Base-by-base conservation (phyloP, 92 coral and sea anemone species). In the Chrysogorgia sp. region DNA sequence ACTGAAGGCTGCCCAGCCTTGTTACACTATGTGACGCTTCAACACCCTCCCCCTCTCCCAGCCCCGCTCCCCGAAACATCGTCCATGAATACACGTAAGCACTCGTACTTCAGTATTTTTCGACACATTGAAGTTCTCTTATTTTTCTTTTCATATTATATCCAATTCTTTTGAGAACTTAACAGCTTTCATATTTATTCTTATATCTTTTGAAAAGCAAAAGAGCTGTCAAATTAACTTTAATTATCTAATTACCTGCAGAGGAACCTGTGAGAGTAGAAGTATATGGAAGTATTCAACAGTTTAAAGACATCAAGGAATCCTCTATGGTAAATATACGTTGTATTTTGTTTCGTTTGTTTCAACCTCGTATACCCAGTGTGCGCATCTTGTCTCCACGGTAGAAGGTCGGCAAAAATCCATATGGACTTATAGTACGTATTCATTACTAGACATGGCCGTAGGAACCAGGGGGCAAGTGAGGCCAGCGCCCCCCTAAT, bases 241-340 rank as follows among this genome's bases (percentile, higher is more conserved):
- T 37, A 37, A 37, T 12, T 7, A 15, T 47, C 15, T 47, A 47
- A 6, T 15, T 47, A 13, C 34, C 55, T 59, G 15, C 62, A 92
- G 97, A 80, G 2, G 69, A 84, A 19, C 92, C 98, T 0, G 80
- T 89, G 2, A 83, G 61, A 28, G 98, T 94, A 7, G 83, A 77
- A 14, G 85, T 94, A 30, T 86, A 91, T 72, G 90, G 92, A 76
- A 91, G 89, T 12, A 85, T 94, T 28, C 96, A 94, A 79, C 80
- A 96, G 62, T 94, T 94, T 74, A 94, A 96, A 33, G 89, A 91
- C 26, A 94, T 94, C 67, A 89, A 90, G 55, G 98, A 94, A 62
- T 89, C 98, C 25, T 90, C 92, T n/a, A 94, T 94, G 98, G 98
- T 91, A 55, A 67, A 85, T 48, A 23, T 3, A 70, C 17, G 22